Evolutionary conservation across 2,888 invertebrate species (phyloP).

Genomic region (Pocota personata): DNA sequence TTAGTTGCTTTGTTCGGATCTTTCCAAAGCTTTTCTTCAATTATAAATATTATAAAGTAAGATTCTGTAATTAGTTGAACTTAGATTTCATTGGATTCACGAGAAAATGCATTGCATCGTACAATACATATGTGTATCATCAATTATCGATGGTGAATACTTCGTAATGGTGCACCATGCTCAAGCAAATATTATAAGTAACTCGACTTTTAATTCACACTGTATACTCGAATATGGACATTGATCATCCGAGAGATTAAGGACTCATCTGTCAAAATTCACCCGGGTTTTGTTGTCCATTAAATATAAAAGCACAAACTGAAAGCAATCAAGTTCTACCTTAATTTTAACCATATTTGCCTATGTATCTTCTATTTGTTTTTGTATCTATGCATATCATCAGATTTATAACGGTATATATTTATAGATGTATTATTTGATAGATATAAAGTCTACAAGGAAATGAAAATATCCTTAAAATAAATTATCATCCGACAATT

Average conservation of each 20-base stretch:
- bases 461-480: slow-evolving; percentile 65
- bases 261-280: neutral
- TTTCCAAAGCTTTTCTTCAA: too few species aligned
- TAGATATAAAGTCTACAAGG: slow-evolving; percentile 9
- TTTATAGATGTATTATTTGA: neutral
- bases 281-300: neutral
- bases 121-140: too few species aligned
- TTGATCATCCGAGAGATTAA: neutral
- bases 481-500: slow-evolving; percentile 6
- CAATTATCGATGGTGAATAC: too few species aligned
- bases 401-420: neutral
- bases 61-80: too few species aligned
- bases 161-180: too few species aligned
- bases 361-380: neutral
- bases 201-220: neutral
- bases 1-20: too few species aligned
- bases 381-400: neutral
- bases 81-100: too few species aligned
- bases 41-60: too few species aligned
- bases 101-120: too few species aligned
- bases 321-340: neutral
- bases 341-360: neutral
- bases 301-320: neutral
- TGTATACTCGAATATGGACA: neutral
- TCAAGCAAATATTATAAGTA: too few species aligned